Conservation (phyloP, 1,140 invertebrate genomes). For the Globodera rostochiensis region DNA sequence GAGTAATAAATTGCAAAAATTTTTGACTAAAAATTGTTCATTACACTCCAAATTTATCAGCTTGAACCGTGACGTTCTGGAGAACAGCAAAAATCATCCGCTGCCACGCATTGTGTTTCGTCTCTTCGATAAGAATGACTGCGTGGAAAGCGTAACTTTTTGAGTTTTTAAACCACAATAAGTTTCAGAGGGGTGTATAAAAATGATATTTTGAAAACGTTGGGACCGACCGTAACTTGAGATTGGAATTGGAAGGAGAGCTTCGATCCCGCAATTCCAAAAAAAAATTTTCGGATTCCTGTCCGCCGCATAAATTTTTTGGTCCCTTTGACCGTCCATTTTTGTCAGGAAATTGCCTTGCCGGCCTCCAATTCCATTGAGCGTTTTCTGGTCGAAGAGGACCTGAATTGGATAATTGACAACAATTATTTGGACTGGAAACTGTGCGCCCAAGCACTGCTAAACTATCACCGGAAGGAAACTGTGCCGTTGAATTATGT, state of each 20-base stretch:
- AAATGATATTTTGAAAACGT: background rate
- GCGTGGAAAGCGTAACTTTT: constrained; percentile 76
- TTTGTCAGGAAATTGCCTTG: constrained; percentile 70
- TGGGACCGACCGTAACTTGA: background rate
- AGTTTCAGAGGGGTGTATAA: no score
- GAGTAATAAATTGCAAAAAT: constrained; percentile 60
- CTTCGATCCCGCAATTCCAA: background rate
- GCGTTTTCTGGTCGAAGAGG: constrained; percentile 94
- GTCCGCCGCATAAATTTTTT: no score
- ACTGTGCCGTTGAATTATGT: constrained; percentile 97
- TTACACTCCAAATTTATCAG: constrained; percentile 84
- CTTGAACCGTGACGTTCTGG: constrained; percentile 69
- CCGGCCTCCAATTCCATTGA: constrained; percentile 96
- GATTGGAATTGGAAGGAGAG: background rate
- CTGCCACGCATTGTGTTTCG: constrained; percentile 72
- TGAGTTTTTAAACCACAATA: no score
- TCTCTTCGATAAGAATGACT: constrained; percentile 98
- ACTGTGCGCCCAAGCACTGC: constrained; percentile 80
- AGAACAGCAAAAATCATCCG: constrained; percentile 78
- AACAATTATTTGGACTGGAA: constrained; percentile 78
- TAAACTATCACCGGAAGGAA: constrained; percentile 87
- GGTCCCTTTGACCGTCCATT: background rate
- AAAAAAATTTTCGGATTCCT: no score
- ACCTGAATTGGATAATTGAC: constrained; percentile 88
- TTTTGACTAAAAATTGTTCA: constrained; percentile 74